Percentiles rank a stretch among this genome's conserved stretches.
phyloP scores from a whole-genome alignment of 2,888 invertebrate genomes.

The Sarcophaga subvicina region DNA sequence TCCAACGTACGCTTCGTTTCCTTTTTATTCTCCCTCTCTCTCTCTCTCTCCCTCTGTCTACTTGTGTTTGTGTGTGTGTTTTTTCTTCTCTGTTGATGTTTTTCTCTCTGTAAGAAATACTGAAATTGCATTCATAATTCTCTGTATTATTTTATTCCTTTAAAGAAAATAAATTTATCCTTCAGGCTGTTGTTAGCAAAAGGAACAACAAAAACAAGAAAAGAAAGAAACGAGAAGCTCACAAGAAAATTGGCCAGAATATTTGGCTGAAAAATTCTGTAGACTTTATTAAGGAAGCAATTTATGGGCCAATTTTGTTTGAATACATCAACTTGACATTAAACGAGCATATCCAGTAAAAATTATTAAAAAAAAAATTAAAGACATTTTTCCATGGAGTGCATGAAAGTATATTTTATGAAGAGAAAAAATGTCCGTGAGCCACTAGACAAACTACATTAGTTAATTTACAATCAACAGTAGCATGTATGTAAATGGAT shows the following conservation, averaged over 20 bases:
- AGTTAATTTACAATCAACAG: too few relatives aligned
- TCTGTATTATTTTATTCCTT: slow-evolving; percentile 38
- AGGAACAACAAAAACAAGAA: background rate
- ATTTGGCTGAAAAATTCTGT: background rate
- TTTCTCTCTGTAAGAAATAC: slow-evolving; percentile 18
- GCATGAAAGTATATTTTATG: too few relatives aligned
- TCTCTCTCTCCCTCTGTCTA: background rate
- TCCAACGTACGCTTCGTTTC: slow-evolving; percentile 44
- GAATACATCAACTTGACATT: background rate
- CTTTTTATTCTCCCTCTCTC: background rate
- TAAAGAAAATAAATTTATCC: slow-evolving; percentile 30
- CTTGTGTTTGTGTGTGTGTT: slow-evolving; percentile 1
- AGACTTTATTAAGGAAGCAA: background rate
- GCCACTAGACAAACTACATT: too few relatives aligned
- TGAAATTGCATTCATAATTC: slow-evolving; percentile 61
- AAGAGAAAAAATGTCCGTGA: too few relatives aligned
- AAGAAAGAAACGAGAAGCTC: background rate
- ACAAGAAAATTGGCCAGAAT: slow-evolving; percentile 22
- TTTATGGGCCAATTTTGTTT: background rate
- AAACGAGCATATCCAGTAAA: background rate
- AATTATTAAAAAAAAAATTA: background rate
- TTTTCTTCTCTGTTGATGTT: background rate
- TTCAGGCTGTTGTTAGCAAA: background rate
- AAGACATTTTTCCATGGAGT: background rate
- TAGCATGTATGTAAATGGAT: too few relatives aligned